phyloP scores from a whole-genome alignment of 2,888 invertebrate species.

The Caenorhabditis sp. region DNA sequence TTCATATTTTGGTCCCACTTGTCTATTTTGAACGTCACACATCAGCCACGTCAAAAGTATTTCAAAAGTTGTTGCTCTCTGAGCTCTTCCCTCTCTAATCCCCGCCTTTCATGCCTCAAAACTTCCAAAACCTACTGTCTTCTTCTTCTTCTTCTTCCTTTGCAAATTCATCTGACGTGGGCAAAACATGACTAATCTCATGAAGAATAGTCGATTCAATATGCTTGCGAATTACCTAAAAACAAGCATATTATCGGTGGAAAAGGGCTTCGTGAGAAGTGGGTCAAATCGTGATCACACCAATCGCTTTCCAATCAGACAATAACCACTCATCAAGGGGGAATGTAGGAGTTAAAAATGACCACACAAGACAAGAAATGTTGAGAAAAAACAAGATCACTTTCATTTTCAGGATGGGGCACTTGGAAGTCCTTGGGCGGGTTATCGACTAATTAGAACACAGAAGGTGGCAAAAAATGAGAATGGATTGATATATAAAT shows the following conservation, averaged over 20 bases:
- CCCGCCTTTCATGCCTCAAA: background rate
- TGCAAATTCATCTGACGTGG: conserved; percentile 79
- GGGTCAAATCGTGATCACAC: conserved; percentile 31
- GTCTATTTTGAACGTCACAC: background rate
- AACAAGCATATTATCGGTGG: conserved; percentile 26
- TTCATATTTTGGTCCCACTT: background rate
- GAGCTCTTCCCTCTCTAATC: background rate
- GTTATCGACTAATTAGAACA: conserved; percentile 44
- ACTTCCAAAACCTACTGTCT: conserved; percentile 59
- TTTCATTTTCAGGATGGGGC: conserved; percentile 23
- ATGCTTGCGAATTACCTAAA: conserved; percentile 79
- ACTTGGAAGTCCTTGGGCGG: conserved; percentile 14
- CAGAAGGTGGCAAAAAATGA: conserved; percentile 5
- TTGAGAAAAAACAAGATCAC: conserved; percentile 10
- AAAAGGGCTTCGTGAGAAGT: conserved; percentile 5
- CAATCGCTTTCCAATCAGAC: conserved; percentile 56
- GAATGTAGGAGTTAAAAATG: conserved; percentile 55
- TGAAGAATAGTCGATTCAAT: conserved; percentile 79
- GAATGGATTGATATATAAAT: background rate
- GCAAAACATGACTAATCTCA: conserved; percentile 79
- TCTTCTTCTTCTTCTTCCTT: conserved; percentile 79
- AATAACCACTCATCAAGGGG: conserved; percentile 57
- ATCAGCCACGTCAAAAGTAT: too few species aligned
- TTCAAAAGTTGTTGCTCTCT: background rate
- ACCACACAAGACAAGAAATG: conserved; percentile 46